A percentile compares a stretch with the other conserved stretches of the same genome.
Evolutionary conservation across 2,888 invertebrate genomes (phyloP).

Genomic region (Hylaea fasciaria): DNA sequence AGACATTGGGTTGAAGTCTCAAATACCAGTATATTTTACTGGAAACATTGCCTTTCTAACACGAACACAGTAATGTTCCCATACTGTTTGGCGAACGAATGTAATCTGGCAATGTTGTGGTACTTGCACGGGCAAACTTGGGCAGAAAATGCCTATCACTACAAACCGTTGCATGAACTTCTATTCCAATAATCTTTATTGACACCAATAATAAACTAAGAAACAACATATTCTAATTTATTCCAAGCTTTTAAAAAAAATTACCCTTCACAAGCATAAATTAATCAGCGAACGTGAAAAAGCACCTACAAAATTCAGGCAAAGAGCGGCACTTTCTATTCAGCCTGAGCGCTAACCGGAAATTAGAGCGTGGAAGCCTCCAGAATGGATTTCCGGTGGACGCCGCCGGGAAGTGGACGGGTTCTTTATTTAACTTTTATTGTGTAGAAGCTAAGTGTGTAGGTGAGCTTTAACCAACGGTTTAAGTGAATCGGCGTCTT

Average conservation of each 20-base stretch:
- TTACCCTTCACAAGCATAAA: conserved; percentile 13
- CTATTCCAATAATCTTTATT: no score
- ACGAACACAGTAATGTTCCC: no score
- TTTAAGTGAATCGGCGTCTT: conserved; percentile 42
- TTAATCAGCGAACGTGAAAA: conserved; percentile 33
- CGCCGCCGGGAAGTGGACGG: conserved; percentile 46
- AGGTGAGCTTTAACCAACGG: conserved; percentile 38
- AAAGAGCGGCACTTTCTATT: conserved; percentile 50
- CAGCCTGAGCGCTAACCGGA: conserved; percentile 56
- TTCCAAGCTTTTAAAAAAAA: conserved; percentile 7
- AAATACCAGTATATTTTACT: no score
- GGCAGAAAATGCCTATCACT: no score
- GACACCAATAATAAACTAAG: no score
- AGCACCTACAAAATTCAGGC: conserved; percentile 36
- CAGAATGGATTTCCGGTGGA: conserved; percentile 65
- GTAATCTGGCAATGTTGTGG: no score
- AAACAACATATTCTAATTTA: no score
- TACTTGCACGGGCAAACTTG: no score
- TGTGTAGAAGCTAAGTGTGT: conserved; percentile 45
- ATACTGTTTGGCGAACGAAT: no score
- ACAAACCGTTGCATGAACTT: no score
- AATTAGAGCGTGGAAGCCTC: conserved; percentile 64
- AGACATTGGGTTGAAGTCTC: no score
- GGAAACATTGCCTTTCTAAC: no score
- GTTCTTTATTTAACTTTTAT: conserved; percentile 63